These are phyloP conservation scores for Aricia agestis DNA, from an alignment of 1,140 invertebrate species.

Conservation along the genomic window DNA sequence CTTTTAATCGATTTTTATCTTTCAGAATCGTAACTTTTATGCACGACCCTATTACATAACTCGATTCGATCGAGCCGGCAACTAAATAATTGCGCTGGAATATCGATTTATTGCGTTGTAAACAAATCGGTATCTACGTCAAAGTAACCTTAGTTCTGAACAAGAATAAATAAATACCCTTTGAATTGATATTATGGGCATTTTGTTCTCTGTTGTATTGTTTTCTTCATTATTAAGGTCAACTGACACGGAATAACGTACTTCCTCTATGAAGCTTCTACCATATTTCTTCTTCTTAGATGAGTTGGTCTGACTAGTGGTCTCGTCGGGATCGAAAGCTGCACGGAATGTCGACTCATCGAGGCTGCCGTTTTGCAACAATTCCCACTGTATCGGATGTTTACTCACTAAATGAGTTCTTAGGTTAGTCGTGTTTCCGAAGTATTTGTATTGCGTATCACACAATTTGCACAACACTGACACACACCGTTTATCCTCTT, in stretches of 20 bases:
- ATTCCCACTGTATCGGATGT: slow-evolving; percentile 67
- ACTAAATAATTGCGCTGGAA: background rate
- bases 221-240: slow-evolving; percentile 38
- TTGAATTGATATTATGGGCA: slow-evolving; percentile 65
- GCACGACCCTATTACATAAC: background rate
- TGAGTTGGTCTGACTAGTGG: slow-evolving; percentile 38
- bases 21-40: background rate
- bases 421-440: slow-evolving; percentile 67
- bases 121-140: background rate
- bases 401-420: slow-evolving; percentile 60
- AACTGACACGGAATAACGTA: slow-evolving; percentile 65
- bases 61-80: slow-evolving; percentile 24
- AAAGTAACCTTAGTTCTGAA: slow-evolving; percentile 31
- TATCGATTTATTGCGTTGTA: slow-evolving; percentile 1
- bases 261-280: slow-evolving; percentile 48
- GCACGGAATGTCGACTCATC: slow-evolving; percentile 43
- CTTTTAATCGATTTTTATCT: background rate
- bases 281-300: slow-evolving; percentile 46
- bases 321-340: slow-evolving; percentile 46
- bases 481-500: slow-evolving; percentile 57
- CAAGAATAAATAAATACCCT: slow-evolving; percentile 53
- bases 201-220: slow-evolving; percentile 33
- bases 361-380: slow-evolving; percentile 55
- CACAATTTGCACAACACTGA: slow-evolving; percentile 69
- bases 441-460: slow-evolving; percentile 65